phyloP scores from a whole-genome alignment of 2,113 vertebrate species.

The Papio anubis region DNA sequence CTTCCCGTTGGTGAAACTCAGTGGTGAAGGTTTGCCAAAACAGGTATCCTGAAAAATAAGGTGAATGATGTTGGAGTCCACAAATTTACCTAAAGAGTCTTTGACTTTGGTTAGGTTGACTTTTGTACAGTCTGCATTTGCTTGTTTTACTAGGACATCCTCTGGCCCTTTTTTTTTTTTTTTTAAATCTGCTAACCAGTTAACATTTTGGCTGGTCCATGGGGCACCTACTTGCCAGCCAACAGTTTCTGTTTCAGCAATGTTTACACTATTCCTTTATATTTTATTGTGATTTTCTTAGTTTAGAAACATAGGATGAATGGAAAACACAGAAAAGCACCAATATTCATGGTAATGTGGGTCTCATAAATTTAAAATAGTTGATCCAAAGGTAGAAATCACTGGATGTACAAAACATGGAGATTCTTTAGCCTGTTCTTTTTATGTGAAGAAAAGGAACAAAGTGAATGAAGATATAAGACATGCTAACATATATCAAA shows the following conservation, averaged over 20 bases:
- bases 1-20: neutral
- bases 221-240: neutral
- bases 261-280: neutral
- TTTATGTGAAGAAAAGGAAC: neutral
- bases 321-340: constrained; percentile 13
- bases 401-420: neutral
- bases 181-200: neutral
- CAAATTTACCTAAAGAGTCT: neutral
- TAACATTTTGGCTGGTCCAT: constrained; percentile 6
- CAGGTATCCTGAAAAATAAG: neutral
- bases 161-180: neutral
- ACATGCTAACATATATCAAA: neutral
- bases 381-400: constrained; percentile 32
- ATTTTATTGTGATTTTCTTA: constrained; percentile 15
- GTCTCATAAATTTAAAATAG: neutral
- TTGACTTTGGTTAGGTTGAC: neutral
- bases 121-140: neutral
- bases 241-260: constrained; percentile 3
- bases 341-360: neutral
- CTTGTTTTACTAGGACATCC: neutral
- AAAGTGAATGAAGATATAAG: constrained; percentile 30
- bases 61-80: neutral
- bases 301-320: constrained; percentile 45
- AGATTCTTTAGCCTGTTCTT: constrained; percentile 16
- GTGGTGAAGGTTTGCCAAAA: neutral